These are phyloP conservation scores for Heliconius nattereri DNA, from an alignment of 1,140 invertebrate species.

Conservation along the genomic window DNA sequence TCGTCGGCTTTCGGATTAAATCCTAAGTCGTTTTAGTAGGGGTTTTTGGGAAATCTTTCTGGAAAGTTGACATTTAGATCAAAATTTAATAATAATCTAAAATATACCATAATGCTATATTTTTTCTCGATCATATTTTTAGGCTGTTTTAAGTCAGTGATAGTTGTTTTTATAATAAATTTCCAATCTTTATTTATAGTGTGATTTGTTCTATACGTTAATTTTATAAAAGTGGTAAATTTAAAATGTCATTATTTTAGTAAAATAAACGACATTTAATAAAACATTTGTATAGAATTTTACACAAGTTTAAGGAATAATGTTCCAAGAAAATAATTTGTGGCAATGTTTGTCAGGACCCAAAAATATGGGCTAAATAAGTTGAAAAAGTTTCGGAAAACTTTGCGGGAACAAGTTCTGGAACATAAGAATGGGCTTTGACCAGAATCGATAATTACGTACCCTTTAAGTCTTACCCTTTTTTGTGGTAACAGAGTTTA, in stretches of 20 bases:
- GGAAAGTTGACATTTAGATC: no score
- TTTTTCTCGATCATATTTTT: no score
- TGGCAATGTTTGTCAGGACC: constrained; percentile 20
- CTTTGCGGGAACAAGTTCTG: constrained; percentile 56
- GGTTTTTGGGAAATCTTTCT: no score
- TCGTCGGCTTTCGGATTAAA: neutral
- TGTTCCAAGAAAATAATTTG: constrained; percentile 1
- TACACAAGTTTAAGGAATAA: neutral
- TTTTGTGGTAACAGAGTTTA: constrained; percentile 32
- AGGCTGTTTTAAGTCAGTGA: no score
- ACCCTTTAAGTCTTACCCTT: constrained; percentile 43
- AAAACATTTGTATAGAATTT: neutral
- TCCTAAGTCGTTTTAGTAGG: neutral
- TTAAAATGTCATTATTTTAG: no score
- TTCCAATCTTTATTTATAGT: no score
- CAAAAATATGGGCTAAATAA: constrained; percentile 63
- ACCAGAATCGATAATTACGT: constrained; percentile 64
- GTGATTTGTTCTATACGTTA: no score
- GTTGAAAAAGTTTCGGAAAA: constrained; percentile 56
- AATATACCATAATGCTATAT: no score
- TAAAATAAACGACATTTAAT: neutral
- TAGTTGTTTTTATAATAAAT: no score
- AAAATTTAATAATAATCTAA: no score
- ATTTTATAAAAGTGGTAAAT: no score
- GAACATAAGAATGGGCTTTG: constrained; percentile 51